Evolutionary conservation across 2,888 invertebrate genomes (phyloP).

Genomic region (Caenorhabditis doughertyi): DNA sequence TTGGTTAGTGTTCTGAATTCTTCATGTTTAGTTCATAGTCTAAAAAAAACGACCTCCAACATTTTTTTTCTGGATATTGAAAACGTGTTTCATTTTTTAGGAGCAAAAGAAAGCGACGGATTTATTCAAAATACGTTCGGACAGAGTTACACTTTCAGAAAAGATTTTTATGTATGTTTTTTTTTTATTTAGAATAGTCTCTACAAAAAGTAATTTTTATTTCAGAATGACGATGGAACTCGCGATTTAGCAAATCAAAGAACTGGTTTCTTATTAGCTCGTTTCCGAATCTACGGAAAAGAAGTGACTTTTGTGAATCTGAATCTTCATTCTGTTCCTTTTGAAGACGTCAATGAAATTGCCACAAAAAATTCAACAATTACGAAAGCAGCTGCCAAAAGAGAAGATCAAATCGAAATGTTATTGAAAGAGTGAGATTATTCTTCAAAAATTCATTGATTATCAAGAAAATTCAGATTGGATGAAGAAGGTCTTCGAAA

Average conservation of each 20-base stretch:
- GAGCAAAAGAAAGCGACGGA: conserved; percentile 70
- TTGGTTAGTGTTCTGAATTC: conserved; percentile 43
- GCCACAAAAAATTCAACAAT: conserved; percentile 56
- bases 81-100: too few species aligned
- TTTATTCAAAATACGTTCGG: conserved; percentile 75
- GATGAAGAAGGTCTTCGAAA: conserved; percentile 74
- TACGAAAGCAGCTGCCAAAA: conserved; percentile 72
- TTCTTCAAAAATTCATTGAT: neutral
- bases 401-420: conserved; percentile 73
- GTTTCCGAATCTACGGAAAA: conserved; percentile 74
- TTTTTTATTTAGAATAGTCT: too few species aligned
- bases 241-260: conserved; percentile 72
- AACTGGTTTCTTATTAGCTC: conserved; percentile 72
- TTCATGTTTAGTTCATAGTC: too few species aligned
- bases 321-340: conserved; percentile 75
- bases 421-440: conserved; percentile 68
- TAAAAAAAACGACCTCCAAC: too few species aligned
- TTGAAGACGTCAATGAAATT: conserved; percentile 74
- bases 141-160: conserved; percentile 65
- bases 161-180: conserved; percentile 72
- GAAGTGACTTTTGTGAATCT: conserved; percentile 75
- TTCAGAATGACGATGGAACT: conserved; percentile 72
- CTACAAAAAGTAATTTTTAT: too few species aligned
- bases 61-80: too few species aligned
- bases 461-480: conserved; percentile 55